Base-by-base conservation (phyloP, 1,140 invertebrate genomes). In the Drosophila prosaltans region DNA sequence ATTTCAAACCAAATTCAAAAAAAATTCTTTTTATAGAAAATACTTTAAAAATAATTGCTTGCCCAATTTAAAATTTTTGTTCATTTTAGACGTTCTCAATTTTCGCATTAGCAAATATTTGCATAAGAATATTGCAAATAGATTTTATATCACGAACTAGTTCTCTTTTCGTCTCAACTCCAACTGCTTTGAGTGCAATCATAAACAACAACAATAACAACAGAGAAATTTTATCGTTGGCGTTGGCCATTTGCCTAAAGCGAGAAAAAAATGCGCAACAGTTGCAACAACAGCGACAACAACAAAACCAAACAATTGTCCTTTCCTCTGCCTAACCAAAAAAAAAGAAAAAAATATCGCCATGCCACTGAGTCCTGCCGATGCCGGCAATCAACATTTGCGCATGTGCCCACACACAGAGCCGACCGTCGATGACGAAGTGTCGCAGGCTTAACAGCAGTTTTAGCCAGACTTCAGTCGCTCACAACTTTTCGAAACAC, bases 391-490 rank as follows among this genome's bases (percentile, higher is more conserved):
- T 72, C 9, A 58, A 3, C 43, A 41, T 30, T 1, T 78, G 88
- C 88, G 88, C 88, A 90, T 90, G 88, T 90, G 88, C 88, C 88
- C 88, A 90, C 86, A 91, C 57, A 45, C 10, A 62, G 65, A 45
- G 6, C 36, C 83, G 21, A 3, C 41, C 41, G 28, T 65, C 45
- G 0, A n/a, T n/a, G 8, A 48, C 5, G 9, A 36, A 21, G 55
- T 43, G 28, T 72, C 36, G 26, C 30, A 72, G 26, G 32, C 32
- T 36, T 36, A 28, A 61, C 32, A 54, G 43, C 57, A 70, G 65
- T 64, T 69, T 61, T 63, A 67, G 16, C 7, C 24, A 8, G 32
- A 45, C 11, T 41, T 72, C 51, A 88, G 84, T 88, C 78, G 74
- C 84, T 74, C 68, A 70, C 78, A 77, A 76, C 71, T 70, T 55